Evolutionary conservation across 1,140 invertebrate genomes (phyloP).

Genomic region (Chelonus insularis): DNA sequence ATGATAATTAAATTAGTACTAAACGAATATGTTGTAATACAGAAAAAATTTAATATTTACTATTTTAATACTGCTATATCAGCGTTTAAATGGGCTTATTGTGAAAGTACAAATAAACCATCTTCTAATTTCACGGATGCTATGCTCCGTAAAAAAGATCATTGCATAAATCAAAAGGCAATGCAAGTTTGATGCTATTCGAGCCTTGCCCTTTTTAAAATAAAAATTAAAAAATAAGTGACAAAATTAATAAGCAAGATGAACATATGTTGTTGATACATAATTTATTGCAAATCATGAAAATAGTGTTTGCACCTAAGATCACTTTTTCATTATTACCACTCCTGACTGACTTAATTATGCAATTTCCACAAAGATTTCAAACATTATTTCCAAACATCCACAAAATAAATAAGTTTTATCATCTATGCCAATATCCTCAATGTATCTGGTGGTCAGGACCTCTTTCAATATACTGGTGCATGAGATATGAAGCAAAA

Average conservation of each 20-base stretch:
- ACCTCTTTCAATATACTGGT: conserved; percentile 23
- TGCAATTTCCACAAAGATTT: not conserved
- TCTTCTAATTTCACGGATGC: conserved; percentile 36
- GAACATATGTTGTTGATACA: conserved; percentile 33
- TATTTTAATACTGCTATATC: conserved; percentile 34
- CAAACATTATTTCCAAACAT: not conserved
- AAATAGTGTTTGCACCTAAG: conserved; percentile 35
- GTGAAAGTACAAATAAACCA: conserved; percentile 37
- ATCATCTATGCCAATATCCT: conserved; percentile 29
- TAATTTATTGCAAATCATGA: conserved; percentile 37
- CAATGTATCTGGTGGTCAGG: conserved; percentile 24
- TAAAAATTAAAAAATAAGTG: no score
- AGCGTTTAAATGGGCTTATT: conserved; percentile 33
- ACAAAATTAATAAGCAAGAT: conserved; percentile 32
- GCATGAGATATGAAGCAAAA: conserved; percentile 30
- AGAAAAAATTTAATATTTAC: conserved; percentile 23
- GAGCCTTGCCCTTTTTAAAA: conserved; percentile 37
- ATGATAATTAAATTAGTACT: conserved; percentile 31
- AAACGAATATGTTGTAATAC: conserved; percentile 19
- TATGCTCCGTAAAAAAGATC: conserved; percentile 29
- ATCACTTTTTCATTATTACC: conserved; percentile 27
- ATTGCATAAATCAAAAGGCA: conserved; percentile 37
- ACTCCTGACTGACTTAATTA: conserved; percentile 20
- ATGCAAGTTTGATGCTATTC: conserved; percentile 37
- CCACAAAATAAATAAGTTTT: conserved; percentile 25